Evolutionary conservation across 2,797 vertebrate species (phyloP), one percentile per base, ranked within the genome.

Genomic region (Myotis myotis): DNA sequence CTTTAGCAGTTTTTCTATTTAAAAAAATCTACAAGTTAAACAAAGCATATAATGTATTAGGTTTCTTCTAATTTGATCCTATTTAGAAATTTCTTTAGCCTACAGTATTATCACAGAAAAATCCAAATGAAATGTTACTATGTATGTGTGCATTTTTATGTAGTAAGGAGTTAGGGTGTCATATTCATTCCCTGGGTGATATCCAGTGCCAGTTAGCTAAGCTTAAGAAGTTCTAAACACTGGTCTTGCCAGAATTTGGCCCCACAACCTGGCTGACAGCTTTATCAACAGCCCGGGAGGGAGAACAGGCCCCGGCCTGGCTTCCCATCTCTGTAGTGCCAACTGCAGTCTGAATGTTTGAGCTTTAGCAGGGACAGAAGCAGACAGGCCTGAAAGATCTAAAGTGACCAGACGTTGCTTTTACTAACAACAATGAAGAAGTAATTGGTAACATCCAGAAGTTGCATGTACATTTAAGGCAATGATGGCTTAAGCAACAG

Each of bases 201-300:
- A 66, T 36, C 22, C n/a, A 4, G 66, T 95, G 74, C 83, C 80
- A 95, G 51, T 28, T 93, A 82, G 84, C 92, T 60, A 51, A 88
- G 25, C n/a, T 79, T 92, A 84, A 90, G 57, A 90, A 93, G 95
- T 87, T 94, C 57, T 79, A 80, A 95, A 70, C 38, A 41, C 72
- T 85, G 66, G 44, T 85, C 38, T 84, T 81, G 53, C 93, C 88
- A 95, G 57, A 93, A 91, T 94, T 96, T 71, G 78, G 49, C 91
- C 96, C 80, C 83, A 66, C 75, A 93, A 66, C n/a, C 93, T 93
- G 83, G 95, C 38, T 96, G 95, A 94, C 96, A 96, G 93, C 81
- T 97, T 93, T 91, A 95, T 95, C 97, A 96, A 95, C 95, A 94
- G 36, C 44, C 41, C 8, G 0, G 23, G 84, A 97, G 41, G 33